Conservation (phyloP, 2,888 invertebrate genomes). For the Laspeyria flexula region DNA sequence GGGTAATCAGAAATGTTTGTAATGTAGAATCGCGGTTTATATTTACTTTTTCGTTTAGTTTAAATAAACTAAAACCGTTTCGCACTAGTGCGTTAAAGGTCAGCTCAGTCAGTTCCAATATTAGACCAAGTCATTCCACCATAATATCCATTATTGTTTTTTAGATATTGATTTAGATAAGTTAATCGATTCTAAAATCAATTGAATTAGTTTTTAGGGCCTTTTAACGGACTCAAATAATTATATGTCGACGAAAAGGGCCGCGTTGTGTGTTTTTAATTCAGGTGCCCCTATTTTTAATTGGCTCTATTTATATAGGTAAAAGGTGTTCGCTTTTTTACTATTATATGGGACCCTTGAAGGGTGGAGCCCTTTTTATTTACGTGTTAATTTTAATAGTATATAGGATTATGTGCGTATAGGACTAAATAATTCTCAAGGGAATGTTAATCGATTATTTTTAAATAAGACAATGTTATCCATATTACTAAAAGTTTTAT, state of each 20-base stretch:
- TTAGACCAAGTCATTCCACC: not conserved
- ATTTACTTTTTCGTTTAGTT: too few relatives aligned
- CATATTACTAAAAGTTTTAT: too few relatives aligned
- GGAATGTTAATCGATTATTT: slow-evolving; percentile 1
- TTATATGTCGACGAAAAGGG: slow-evolving; percentile 59
- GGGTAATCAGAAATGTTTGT: slow-evolving; percentile 29
- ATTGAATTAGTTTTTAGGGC: slow-evolving; percentile 63
- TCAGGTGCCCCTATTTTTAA: slow-evolving; percentile 47
- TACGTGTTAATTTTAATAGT: slow-evolving; percentile 29
- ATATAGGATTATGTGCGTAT: slow-evolving; percentile 14
- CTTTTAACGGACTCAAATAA: slow-evolving; percentile 54
- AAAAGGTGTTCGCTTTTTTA: slow-evolving; percentile 48
- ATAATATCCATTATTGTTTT: slow-evolving; percentile 10
- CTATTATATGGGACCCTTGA: slow-evolving; percentile 18
- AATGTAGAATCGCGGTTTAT: slow-evolving; percentile 32
- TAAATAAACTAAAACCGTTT: too few relatives aligned
- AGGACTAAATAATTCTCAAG: slow-evolving; percentile 7
- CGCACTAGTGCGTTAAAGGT: too few relatives aligned
- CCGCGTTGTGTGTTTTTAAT: slow-evolving; percentile 38
- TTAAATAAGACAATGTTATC: not conserved
- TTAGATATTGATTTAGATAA: slow-evolving; percentile 77
- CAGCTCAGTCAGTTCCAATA: too few relatives aligned
- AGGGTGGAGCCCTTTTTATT: slow-evolving; percentile 42
- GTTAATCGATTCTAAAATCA: slow-evolving; percentile 67
- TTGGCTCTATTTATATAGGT: slow-evolving; percentile 48